Evolutionary conservation across 2,797 vertebrate species (phyloP).

Genomic region (Pempheris klunzingeri): DNA sequence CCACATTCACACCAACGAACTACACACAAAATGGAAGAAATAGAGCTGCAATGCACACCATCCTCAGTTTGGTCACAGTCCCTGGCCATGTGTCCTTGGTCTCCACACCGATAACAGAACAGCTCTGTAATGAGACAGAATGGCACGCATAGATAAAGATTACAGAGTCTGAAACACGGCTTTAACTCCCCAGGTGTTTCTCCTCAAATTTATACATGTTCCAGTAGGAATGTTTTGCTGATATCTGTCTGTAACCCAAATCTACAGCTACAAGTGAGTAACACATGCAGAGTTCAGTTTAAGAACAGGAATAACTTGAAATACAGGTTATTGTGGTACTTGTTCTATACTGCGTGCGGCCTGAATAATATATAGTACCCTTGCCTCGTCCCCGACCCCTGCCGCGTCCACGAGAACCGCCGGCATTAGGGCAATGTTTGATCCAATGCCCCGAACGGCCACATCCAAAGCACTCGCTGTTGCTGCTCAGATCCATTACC

Average conservation of each 20-base stretch:
- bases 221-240: neutral
- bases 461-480: constrained; percentile 97
- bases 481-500: constrained; percentile 94
- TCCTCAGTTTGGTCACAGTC: constrained; percentile 99
- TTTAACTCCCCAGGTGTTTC: neutral
- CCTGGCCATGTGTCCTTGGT: constrained; percentile 97
- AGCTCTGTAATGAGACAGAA: constrained; percentile 73
- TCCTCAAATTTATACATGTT: neutral
- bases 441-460: constrained; percentile 97
- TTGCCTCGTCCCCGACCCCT: constrained; percentile 84
- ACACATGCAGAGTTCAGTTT: neutral
- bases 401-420: constrained; percentile 84
- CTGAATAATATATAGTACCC: constrained; percentile 70
- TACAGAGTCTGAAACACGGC: too few species aligned
- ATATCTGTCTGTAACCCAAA: neutral
- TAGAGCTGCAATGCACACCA: constrained; percentile 85
- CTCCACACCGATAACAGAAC: constrained; percentile 96
- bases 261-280: neutral
- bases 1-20: constrained; percentile 9
- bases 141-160: constrained; percentile 5
- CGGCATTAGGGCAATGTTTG: constrained; percentile 93
- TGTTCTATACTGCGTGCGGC: constrained; percentile 13
- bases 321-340: neutral
- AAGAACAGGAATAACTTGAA: neutral
- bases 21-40: constrained; percentile 12